Percentiles rank a stretch among this genome's conserved stretches.
Evolutionary conservation across 92 coral and sea anemone species (phyloP).

Genomic region (Phymanthus crucifer): DNA sequence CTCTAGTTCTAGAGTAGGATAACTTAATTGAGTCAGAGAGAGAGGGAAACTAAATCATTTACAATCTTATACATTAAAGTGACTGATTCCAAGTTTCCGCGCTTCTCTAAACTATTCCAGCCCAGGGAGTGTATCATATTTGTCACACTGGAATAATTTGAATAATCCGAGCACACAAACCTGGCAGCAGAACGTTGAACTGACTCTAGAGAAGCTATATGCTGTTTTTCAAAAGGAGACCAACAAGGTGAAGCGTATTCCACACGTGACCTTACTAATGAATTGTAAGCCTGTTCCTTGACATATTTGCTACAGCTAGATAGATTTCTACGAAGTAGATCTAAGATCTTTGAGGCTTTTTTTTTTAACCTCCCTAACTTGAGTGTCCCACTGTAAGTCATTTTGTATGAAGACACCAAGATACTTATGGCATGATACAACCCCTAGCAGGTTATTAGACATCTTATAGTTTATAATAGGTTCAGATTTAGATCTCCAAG

Average conservation of each 20-base stretch:
- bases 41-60: too few species aligned
- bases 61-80: slow-evolving; percentile 34
- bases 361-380: slow-evolving; percentile 14
- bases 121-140: too few species aligned
- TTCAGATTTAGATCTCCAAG: too few species aligned
- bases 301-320: slow-evolving; percentile 27
- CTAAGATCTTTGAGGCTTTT: slow-evolving; percentile 34
- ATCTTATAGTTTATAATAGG: too few species aligned
- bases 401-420: slow-evolving; percentile 36
- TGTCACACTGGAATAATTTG: too few species aligned
- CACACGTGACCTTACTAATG: slow-evolving; percentile 34
- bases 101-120: too few species aligned
- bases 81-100: slow-evolving; percentile 1
- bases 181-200: slow-evolving; percentile 6
- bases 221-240: slow-evolving; percentile 35
- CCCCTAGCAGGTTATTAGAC: too few species aligned
- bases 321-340: slow-evolving; percentile 25
- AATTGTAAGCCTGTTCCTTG: slow-evolving; percentile 31
- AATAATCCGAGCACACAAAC: slow-evolving; percentile 28
- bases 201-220: background rate
- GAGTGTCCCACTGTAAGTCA: slow-evolving; percentile 43
- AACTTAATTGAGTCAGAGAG: too few species aligned
- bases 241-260: slow-evolving; percentile 37
- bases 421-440: slow-evolving; percentile 18
- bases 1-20: too few species aligned